phyloP scores from a whole-genome alignment of 2,113 vertebrate genomes.

The Misgurnus anguillicaudatus region DNA sequence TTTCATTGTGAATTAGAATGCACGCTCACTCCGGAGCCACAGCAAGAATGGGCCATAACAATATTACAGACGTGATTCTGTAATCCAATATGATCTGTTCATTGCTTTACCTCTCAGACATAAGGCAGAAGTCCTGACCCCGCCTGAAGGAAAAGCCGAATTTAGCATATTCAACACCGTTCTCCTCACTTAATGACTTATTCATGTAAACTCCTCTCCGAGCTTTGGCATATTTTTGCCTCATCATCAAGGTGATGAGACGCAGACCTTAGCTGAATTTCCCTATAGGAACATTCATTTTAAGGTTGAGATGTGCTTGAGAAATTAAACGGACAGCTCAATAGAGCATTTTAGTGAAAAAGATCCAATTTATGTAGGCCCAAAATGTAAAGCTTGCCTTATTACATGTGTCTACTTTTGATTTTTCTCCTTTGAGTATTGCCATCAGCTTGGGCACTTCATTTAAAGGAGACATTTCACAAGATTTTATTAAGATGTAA shows the following conservation, averaged over 20 bases:
- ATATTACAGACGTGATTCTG: constrained; percentile 66
- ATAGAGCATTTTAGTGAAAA: neutral
- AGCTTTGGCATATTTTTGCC: constrained; percentile 49
- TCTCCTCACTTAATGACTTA: constrained; percentile 59
- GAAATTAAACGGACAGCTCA: constrained; percentile 5
- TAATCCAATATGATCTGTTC: constrained; percentile 65
- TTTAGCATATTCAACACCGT: constrained; percentile 60
- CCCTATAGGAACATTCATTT: constrained; percentile 16
- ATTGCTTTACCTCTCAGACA: constrained; percentile 46
- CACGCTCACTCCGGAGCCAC: constrained; percentile 67
- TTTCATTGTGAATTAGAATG: constrained; percentile 69
- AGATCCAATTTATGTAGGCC: neutral
- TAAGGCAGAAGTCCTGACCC: constrained; percentile 59
- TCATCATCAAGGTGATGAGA: constrained; percentile 43
- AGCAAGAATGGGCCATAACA: constrained; percentile 61
- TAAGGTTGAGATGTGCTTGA: constrained; percentile 5
- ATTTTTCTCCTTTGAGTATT: too few species aligned
- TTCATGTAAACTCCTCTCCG: constrained; percentile 58
- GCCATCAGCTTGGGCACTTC: too few species aligned
- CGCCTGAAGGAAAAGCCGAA: constrained; percentile 61
- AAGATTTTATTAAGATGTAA: too few species aligned
- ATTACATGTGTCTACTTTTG: too few species aligned
- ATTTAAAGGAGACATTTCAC: too few species aligned
- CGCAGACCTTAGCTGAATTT: constrained; percentile 17
- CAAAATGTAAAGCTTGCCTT: neutral